These are phyloP conservation scores for Diceros bicornis DNA, from an alignment of 2,797 vertebrate species.

Conservation along the genomic window DNA sequence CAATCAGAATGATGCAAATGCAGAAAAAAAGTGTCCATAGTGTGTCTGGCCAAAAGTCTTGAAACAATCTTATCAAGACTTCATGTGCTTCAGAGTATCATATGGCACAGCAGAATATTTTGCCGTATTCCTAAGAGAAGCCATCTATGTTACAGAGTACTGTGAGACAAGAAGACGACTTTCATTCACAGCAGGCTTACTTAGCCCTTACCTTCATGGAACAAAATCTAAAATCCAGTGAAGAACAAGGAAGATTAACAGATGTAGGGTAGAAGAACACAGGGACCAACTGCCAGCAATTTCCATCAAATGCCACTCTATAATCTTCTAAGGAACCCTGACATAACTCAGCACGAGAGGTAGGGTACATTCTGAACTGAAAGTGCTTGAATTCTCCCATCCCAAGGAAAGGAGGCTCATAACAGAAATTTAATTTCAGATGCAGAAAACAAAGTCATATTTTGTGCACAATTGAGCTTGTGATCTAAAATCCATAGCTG, in stretches of 20 bases:
- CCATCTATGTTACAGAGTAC: not conserved
- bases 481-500: conserved; percentile 1
- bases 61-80: not conserved
- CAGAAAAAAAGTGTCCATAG: not conserved
- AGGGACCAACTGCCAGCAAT: not conserved
- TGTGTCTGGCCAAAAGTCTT: not conserved
- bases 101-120: not conserved
- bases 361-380: not conserved
- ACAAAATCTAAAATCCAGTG: not conserved
- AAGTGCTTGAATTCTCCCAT: not conserved
- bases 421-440: conserved; percentile 23
- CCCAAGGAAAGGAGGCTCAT: not conserved
- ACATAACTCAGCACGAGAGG: not conserved
- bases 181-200: not conserved
- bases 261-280: not conserved
- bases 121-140: not conserved
- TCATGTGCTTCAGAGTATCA: not conserved
- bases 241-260: not conserved
- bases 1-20: not conserved
- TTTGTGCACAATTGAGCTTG: not conserved
- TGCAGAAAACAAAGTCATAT: conserved; percentile 22
- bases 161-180: not conserved
- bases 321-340: not conserved
- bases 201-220: not conserved
- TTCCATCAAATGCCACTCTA: not conserved